Evolutionary conservation across 2,113 vertebrate genomes (phyloP).

Genomic region (Empidonax alnorum): DNA sequence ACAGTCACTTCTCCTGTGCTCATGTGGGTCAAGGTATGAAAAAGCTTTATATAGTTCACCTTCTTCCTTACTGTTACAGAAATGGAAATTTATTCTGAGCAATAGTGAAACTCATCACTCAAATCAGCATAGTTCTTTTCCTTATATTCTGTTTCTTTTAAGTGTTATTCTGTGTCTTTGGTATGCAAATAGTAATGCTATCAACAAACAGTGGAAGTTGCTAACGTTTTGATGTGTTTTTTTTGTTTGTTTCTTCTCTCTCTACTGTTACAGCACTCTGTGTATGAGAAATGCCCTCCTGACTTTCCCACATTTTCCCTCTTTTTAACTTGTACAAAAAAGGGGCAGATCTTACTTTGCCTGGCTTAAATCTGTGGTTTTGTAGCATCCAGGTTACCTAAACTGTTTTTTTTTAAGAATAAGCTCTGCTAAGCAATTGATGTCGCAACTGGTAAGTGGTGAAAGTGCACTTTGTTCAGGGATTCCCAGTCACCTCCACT

Average conservation of each 20-base stretch:
- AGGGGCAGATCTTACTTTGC: neutral
- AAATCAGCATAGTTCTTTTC: neutral
- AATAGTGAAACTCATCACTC: neutral
- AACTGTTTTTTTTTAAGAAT: neutral
- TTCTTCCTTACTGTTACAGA: neutral
- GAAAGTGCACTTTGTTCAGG: neutral
- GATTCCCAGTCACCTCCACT: neutral
- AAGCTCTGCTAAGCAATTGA: neutral
- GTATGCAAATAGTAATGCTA: neutral
- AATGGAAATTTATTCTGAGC: neutral
- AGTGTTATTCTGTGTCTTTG: neutral
- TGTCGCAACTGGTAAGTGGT: neutral
- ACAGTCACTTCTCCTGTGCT: slow-evolving; percentile 93
- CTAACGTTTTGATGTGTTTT: neutral
- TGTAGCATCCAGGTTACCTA: neutral
- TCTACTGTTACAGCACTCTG: neutral
- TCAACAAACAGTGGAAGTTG: neutral
- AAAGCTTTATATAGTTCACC: neutral
- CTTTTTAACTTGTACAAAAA: neutral
- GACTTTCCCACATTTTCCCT: neutral
- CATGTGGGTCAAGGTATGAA: slow-evolving; percentile 94
- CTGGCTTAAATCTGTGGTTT: neutral
- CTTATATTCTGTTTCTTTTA: slow-evolving; percentile 6
- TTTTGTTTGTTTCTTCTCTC: neutral
- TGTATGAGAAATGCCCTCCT: neutral